Base-by-base conservation (phyloP, 2,888 invertebrate genomes). In the Disparrhopalites patrizii region DNA sequence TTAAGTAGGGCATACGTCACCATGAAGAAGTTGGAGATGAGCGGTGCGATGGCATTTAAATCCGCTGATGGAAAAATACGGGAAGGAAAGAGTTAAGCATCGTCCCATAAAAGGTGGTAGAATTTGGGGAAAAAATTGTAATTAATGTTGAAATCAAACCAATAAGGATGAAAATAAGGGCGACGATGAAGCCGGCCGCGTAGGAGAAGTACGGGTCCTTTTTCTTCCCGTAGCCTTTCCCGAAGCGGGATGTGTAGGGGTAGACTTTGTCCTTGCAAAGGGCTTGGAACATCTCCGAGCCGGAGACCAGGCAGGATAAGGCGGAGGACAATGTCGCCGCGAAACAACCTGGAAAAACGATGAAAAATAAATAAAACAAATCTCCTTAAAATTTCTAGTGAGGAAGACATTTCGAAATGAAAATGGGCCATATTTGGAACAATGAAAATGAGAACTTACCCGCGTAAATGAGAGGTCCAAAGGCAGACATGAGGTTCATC, bases 301-400 rank as follows among this genome's bases (percentile, higher is more conserved):
- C 98, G 0, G 95, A 93, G 0, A 98, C 95, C 58, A 98, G 83
- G 70, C 93, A 93, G 0, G 97, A 97, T 62, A 98, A 82, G 0
- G 97, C 97, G 0, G 96, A 97, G 0, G 96, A 96, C 18, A 99
- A 81, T 0, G 98, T 94, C 0, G 98, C 97, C 0, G 97, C 95
- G 80, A 97, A 96, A 77, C 97, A 95, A 0, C 97, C 97, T 33
- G 93, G 18, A 27, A 10, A n/a, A n/a, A n/a, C n/a, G n/a, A 18
- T 3, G 20, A 10, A 13, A 40, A 40, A 7, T 8, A 5, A 51
- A 51, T 10, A 51, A 51, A 51, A n/a, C 1, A 56, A 15, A 30
- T 54, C 18, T 2, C 7, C 27, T 31, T 54, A 28, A 30, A 23
- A 30, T 30, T 54, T 15, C 47, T n/a, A n/a, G n/a, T n/a, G n/a